Percentiles rank a stretch among this genome's conserved stretches.
phyloP scores from a whole-genome alignment of 1,140 invertebrate species.

The Tetramorium alpestre region DNA sequence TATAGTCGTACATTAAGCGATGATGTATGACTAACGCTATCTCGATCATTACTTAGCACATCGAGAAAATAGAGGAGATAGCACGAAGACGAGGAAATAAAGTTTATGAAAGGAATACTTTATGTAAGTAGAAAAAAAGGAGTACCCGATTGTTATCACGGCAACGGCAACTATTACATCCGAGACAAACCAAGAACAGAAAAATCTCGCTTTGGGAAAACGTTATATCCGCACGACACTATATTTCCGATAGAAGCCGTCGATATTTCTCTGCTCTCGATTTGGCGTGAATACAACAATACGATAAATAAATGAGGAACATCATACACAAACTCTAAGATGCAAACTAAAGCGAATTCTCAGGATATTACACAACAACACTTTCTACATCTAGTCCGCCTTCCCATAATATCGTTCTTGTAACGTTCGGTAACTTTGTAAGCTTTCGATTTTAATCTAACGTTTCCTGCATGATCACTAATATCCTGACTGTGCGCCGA shows the following conservation, averaged over 20 bases:
- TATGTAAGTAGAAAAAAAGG: constrained; percentile 43
- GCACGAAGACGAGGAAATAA: background rate
- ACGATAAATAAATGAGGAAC: constrained; percentile 63
- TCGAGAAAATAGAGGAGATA: constrained; percentile 19
- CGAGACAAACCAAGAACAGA: constrained; percentile 6
- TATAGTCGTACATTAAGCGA: constrained; percentile 20
- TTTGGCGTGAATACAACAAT: background rate
- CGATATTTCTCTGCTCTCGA: background rate
- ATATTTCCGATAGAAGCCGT: background rate
- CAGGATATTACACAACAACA: constrained; percentile 81
- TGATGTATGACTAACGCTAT: background rate
- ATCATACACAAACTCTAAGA: constrained; percentile 50
- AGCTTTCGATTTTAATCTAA: constrained; percentile 76
- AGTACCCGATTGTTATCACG: background rate
- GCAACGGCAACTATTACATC: background rate
- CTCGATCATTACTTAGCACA: constrained; percentile 6
- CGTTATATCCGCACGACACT: background rate
- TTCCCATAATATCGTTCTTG: constrained; percentile 75
- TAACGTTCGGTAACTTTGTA: constrained; percentile 78
- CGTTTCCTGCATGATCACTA: constrained; percentile 65
- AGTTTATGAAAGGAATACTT: constrained; percentile 38
- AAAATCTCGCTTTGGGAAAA: background rate
- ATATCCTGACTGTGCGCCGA: constrained; percentile 78
- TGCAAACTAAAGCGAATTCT: constrained; percentile 32
- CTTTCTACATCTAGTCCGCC: constrained; percentile 76